phyloP scores from a whole-genome alignment of 2,888 invertebrate genomes.

The Steinernema carpocapsae region DNA sequence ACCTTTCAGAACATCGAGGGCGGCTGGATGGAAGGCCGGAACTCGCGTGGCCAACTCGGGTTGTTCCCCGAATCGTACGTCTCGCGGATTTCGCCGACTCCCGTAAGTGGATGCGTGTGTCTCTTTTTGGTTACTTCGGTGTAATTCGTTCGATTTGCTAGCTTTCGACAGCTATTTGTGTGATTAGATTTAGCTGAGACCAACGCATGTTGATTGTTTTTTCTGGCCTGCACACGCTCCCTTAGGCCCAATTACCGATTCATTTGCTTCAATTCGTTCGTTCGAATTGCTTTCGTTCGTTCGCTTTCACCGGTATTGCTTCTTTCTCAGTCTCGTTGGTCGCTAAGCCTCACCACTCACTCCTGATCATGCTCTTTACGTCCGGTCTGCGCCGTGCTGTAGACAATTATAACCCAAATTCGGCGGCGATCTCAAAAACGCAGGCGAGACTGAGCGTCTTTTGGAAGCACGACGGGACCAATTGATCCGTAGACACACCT shows the following conservation, averaged over 20 bases:
- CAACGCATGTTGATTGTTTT: conserved; percentile 33
- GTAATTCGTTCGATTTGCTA: neutral
- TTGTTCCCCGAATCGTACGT: conserved; percentile 67
- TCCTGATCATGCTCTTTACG: conserved; percentile 62
- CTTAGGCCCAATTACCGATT: conserved; percentile 30
- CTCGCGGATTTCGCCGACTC: conserved; percentile 16
- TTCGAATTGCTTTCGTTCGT: conserved; percentile 8
- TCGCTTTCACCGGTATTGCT: conserved; percentile 28
- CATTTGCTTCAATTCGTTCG: conserved; percentile 18
- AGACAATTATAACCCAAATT: conserved; percentile 52
- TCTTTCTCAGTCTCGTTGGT: neutral
- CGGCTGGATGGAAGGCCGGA: conserved; percentile 67
- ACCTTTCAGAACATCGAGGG: conserved; percentile 62
- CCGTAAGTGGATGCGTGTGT: neutral
- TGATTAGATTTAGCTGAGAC: conserved; percentile 26
- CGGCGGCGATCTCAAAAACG: conserved; percentile 43
- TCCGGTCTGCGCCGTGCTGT: conserved; percentile 64
- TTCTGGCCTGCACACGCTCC: neutral
- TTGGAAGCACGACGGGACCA: conserved; percentile 48
- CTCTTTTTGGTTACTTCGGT: neutral
- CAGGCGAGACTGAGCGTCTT: conserved; percentile 51
- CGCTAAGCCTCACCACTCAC: neutral
- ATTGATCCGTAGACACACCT: conserved; percentile 48
- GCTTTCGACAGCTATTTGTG: conserved; percentile 22
- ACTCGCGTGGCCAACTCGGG: conserved; percentile 61